phyloP scores from a whole-genome alignment of 2,888 invertebrate species.

The Thereva nobilitata region DNA sequence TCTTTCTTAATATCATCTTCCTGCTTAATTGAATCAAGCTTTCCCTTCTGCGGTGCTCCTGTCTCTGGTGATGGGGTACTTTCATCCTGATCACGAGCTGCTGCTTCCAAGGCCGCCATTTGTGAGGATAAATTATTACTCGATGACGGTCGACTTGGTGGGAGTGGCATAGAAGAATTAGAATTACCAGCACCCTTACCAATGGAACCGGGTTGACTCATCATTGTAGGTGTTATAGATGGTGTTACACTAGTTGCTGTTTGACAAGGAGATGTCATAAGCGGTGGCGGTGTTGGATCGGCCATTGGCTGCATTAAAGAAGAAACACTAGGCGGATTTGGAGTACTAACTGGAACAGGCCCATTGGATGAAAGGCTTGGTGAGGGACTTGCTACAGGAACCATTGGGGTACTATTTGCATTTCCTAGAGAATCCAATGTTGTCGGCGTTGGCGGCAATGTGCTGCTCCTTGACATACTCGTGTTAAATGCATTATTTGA shows the following conservation, averaged over 20 bases:
- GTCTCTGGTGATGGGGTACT: slow-evolving; percentile 64
- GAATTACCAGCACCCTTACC: slow-evolving; percentile 46
- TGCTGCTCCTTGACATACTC: slow-evolving; percentile 47
- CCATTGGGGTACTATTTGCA: slow-evolving; percentile 52
- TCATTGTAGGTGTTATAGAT: slow-evolving; percentile 47
- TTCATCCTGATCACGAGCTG: slow-evolving; percentile 68
- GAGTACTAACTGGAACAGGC: slow-evolving; percentile 61
- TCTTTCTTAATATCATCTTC: slow-evolving; percentile 72
- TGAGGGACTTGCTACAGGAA: slow-evolving; percentile 60
- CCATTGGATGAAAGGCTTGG: slow-evolving; percentile 58
- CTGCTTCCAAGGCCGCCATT: slow-evolving; percentile 73
- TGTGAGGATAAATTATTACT: slow-evolving; percentile 67
- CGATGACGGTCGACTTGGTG: slow-evolving; percentile 55
- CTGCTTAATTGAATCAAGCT: slow-evolving; percentile 68
- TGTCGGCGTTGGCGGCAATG: slow-evolving; percentile 62
- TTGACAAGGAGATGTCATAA: slow-evolving; percentile 53
- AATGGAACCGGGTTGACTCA: slow-evolving; percentile 43
- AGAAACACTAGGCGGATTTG: slow-evolving; percentile 66
- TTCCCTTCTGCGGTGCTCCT: slow-evolving; percentile 62
- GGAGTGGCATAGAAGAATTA: slow-evolving; percentile 44
- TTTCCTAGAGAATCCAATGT: slow-evolving; percentile 45
- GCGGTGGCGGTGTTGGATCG: slow-evolving; percentile 62
- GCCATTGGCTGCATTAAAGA: slow-evolving; percentile 63
- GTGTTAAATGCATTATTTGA: slow-evolving; percentile 52
- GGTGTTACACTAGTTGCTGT: slow-evolving; percentile 47